phyloP scores from a whole-genome alignment of 2,797 vertebrate species.

The Salmo trutta region DNA sequence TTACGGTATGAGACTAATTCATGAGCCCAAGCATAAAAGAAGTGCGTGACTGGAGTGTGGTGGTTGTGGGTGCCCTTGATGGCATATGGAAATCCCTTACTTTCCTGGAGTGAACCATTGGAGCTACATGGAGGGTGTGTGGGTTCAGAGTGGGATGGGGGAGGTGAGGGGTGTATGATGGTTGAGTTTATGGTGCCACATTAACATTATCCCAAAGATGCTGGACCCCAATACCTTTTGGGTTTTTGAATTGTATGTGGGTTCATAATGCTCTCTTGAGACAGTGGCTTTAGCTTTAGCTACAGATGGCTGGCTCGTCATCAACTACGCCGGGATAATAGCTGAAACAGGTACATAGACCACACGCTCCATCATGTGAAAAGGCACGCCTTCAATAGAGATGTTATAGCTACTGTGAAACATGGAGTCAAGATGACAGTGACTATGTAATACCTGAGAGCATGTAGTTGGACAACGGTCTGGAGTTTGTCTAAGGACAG shows the following conservation, averaged over 20 bases:
- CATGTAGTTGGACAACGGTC: neutral
- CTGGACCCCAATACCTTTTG: slow-evolving; percentile 47
- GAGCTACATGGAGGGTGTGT: slow-evolving; percentile 3
- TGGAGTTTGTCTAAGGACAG: neutral
- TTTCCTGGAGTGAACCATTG: slow-evolving; percentile 3
- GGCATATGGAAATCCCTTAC: slow-evolving; percentile 2
- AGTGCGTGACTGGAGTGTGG: slow-evolving; percentile 2
- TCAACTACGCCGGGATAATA: neutral
- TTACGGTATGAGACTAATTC: neutral
- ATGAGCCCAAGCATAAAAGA: neutral
- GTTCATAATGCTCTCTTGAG: slow-evolving; percentile 40
- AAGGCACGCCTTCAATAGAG: neutral
- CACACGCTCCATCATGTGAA: neutral
- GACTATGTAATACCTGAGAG: neutral
- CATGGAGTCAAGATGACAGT: neutral
- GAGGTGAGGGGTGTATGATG: neutral
- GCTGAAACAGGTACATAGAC: neutral
- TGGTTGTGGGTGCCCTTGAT: neutral
- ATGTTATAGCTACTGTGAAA: no score
- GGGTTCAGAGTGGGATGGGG: neutral
- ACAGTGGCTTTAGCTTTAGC: slow-evolving; percentile 17
- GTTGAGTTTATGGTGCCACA: slow-evolving; percentile 39
- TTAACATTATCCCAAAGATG: slow-evolving; percentile 58
- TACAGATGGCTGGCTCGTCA: neutral
- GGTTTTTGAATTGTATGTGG: slow-evolving; percentile 56